A percentile compares a stretch with the other conserved stretches of the same genome.
Conservation (phyloP, 92 coral and sea anemone genomes). For the Umimayanthus chanpuru region DNA sequence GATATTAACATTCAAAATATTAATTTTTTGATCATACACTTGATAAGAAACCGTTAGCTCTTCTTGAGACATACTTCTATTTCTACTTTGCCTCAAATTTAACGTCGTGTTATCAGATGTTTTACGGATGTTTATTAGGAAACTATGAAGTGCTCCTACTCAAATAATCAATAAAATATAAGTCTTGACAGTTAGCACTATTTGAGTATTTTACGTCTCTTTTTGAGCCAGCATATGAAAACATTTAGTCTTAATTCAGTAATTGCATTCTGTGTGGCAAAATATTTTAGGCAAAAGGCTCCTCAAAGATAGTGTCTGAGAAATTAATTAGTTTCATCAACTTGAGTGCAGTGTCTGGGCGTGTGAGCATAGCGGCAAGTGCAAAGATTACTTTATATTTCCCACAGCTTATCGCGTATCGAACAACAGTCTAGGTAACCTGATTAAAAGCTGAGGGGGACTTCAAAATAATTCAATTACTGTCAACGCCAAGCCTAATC, state of each 20-base stretch:
- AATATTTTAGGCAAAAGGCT: not conserved
- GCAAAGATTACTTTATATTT: not conserved
- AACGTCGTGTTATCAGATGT: not conserved
- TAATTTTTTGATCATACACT: too few species aligned
- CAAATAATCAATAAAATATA: too few species aligned
- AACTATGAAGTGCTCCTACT: not conserved
- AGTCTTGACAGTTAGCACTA: not conserved
- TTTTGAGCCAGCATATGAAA: not conserved
- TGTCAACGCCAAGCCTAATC: slow-evolving; percentile 41
- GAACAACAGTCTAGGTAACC: slow-evolving; percentile 24
- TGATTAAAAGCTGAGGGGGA: slow-evolving; percentile 11
- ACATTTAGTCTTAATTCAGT: not conserved
- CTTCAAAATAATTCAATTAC: slow-evolving; percentile 39
- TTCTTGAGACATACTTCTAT: not conserved
- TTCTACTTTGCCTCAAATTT: not conserved
- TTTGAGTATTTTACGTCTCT: not conserved
- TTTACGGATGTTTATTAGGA: not conserved
- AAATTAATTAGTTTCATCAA: slow-evolving; percentile 40
- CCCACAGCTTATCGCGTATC: slow-evolving; percentile 24
- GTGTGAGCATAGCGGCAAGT: not conserved
- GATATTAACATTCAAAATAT: too few species aligned
- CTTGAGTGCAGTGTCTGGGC: not conserved
- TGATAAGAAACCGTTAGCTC: not conserved
- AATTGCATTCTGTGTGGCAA: not conserved
- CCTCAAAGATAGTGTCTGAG: slow-evolving; percentile 14